Conservation (phyloP, 1,140 invertebrate genomes). For the Gryon sp. region DNA sequence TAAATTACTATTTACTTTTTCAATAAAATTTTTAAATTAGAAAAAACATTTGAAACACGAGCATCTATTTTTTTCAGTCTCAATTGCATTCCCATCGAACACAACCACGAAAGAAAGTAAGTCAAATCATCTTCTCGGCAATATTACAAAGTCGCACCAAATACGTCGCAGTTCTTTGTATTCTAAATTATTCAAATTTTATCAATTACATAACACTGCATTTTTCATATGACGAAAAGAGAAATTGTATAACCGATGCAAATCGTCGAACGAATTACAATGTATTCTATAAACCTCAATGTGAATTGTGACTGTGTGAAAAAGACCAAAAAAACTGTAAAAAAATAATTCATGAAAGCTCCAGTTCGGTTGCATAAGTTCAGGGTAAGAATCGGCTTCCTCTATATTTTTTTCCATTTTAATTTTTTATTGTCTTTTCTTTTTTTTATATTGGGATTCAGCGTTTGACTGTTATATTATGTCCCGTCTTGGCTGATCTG, state of each 20-base stretch:
- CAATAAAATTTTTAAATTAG: too few species aligned
- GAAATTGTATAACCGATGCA: constrained; percentile 23
- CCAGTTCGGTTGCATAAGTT: constrained; percentile 37
- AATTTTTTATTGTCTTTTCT: too few species aligned
- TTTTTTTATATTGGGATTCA: too few species aligned
- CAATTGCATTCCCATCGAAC: too few species aligned
- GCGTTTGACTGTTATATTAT: constrained; percentile 53
- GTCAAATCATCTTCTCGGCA: too few species aligned
- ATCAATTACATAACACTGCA: background rate
- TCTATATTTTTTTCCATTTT: too few species aligned
- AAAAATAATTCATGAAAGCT: too few species aligned
- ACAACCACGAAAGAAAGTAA: too few species aligned
- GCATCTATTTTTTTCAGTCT: too few species aligned
- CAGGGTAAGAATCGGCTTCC: constrained; percentile 40
- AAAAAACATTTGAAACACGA: too few species aligned
- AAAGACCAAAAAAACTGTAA: constrained; percentile 23
- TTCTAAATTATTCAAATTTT: constrained; percentile 18
- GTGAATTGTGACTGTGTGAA: constrained; percentile 28
- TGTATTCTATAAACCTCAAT: constrained; percentile 22
- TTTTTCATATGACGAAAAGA: background rate
- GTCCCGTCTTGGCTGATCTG: constrained; percentile 5
- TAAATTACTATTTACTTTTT: too few species aligned
- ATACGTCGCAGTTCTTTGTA: constrained; percentile 6
- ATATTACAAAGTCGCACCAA: too few species aligned
- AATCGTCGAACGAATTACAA: constrained; percentile 6